These are phyloP conservation scores for Drosophila kanekoi DNA, from an alignment of 2,888 invertebrate genomes.

Conservation along the genomic window DNA sequence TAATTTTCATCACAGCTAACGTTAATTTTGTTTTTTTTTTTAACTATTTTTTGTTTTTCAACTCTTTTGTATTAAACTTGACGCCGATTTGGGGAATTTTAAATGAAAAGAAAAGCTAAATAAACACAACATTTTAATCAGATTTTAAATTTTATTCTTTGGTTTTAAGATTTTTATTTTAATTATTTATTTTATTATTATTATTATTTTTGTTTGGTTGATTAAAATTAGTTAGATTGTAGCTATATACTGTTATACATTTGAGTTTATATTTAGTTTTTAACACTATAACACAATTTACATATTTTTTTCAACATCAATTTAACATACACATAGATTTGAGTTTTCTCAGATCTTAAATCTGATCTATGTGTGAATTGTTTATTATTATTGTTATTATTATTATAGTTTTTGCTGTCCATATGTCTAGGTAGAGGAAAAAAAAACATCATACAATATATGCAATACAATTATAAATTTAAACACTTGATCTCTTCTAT, in stretches of 20 bases:
- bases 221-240: conserved; percentile 31
- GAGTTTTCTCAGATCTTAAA: conserved; percentile 14
- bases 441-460: conserved; percentile 25
- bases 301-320: conserved; percentile 52
- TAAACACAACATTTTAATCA: conserved; percentile 25
- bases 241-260: conserved; percentile 37
- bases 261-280: conserved; percentile 18
- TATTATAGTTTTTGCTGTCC: neutral
- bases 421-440: conserved; percentile 5
- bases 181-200: neutral
- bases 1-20: conserved; percentile 67
- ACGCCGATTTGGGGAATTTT: conserved; percentile 9
- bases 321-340: conserved; percentile 41
- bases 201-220: neutral
- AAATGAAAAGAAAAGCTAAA: conserved; percentile 2
- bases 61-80: conserved; percentile 2
- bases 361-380: conserved; percentile 3
- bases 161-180: neutral
- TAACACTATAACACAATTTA: conserved; percentile 68
- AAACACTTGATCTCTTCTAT: conserved; percentile 27
- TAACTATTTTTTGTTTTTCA: conserved; percentile 17
- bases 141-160: conserved; percentile 21
- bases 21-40: conserved; percentile 41
- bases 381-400: neutral
- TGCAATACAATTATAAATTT: conserved; percentile 43